Evolutionary conservation across 37 sponge, comb jelly and placozoan species (phyloP).

Genomic region (Crambe crambe): DNA sequence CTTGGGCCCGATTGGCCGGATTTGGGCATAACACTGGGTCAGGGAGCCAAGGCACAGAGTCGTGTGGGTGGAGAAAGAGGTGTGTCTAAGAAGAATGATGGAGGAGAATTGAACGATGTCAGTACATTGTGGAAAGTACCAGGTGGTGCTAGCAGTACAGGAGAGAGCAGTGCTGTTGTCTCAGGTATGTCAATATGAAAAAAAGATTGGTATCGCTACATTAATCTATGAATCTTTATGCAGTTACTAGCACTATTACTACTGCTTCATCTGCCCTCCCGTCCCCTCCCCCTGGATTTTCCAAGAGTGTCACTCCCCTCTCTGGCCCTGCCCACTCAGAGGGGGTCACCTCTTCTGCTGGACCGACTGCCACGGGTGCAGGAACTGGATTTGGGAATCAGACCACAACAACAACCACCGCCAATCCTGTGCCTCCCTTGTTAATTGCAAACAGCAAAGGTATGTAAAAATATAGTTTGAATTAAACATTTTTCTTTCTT

Average conservation of each 20-base stretch:
- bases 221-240: background rate
- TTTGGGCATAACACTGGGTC: conserved; percentile 4
- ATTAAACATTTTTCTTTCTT: too few relatives aligned
- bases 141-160: background rate
- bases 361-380: background rate
- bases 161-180: background rate
- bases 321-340: background rate
- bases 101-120: background rate
- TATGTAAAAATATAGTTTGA: background rate
- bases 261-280: conserved; percentile 1
- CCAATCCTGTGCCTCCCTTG: background rate
- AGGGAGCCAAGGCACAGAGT: background rate
- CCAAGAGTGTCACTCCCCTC: conserved; percentile 13
- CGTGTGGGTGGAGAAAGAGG: background rate
- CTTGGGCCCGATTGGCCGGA: conserved; percentile 21
- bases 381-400: conserved; percentile 1
- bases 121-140: background rate
- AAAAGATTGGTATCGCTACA: background rate
- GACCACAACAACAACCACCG: background rate
- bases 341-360: background rate
- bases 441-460: conserved; percentile 4
- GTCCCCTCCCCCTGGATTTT: conserved; percentile 52
- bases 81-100: background rate
- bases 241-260: background rate
- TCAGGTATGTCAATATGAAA: background rate